These are phyloP conservation scores for Sturnus vulgaris DNA, from an alignment of 2,113 vertebrate genomes.

Conservation along the genomic window DNA sequence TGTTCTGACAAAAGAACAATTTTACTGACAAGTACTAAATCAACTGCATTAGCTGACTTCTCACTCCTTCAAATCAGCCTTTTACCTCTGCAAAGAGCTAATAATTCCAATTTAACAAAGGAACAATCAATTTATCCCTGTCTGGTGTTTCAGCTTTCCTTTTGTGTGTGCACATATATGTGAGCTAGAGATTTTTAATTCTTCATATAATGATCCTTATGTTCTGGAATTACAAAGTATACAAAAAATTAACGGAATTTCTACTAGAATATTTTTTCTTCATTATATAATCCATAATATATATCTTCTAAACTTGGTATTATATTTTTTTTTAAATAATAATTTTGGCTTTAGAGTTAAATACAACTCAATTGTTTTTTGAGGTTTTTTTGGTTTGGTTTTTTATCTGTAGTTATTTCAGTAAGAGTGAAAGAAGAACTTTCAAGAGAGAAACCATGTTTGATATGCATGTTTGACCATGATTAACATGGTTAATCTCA, in stretches of 20 bases:
- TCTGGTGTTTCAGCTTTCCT: background rate
- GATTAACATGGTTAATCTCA: background rate
- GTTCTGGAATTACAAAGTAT: background rate
- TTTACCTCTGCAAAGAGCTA: background rate
- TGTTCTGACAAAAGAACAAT: background rate
- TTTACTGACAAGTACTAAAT: background rate
- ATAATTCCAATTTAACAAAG: background rate
- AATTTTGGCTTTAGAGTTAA: background rate
- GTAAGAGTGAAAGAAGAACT: background rate
- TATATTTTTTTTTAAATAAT: background rate
- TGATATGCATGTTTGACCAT: background rate
- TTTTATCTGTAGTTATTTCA: background rate
- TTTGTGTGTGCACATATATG: background rate
- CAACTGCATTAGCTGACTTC: background rate
- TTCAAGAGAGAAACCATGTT: background rate
- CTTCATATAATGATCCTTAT: background rate
- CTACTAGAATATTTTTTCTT: background rate
- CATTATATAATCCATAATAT: background rate
- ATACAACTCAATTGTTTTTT: background rate
- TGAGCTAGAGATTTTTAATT: background rate
- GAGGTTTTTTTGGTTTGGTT: background rate
- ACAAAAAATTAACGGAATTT: background rate
- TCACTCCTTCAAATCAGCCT: background rate
- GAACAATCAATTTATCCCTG: background rate
- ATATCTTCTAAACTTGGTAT: background rate